These are phyloP conservation scores for Harpegnathos saltator DNA, from an alignment of 1,140 invertebrate genomes.

Conservation along the genomic window DNA sequence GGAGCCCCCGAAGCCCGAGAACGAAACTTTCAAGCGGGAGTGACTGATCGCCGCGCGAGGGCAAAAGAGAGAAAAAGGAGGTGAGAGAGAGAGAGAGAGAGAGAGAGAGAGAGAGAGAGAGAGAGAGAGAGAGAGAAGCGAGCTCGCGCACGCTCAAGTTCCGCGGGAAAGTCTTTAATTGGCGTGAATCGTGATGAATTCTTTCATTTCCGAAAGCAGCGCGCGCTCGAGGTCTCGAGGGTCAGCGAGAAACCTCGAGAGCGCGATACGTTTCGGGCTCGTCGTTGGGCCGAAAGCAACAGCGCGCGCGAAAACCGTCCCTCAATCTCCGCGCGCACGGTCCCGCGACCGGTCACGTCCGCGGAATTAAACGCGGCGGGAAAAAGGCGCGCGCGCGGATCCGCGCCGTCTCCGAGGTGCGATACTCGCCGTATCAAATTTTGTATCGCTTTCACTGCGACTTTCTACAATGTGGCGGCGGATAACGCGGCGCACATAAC, in stretches of 20 bases:
- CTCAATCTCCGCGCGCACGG: neutral
- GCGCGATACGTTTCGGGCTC: conserved; percentile 16
- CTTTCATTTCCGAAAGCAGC: conserved; percentile 34
- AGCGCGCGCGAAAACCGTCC: conserved; percentile 15
- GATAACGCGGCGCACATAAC: conserved; percentile 48
- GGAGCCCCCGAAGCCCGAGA: conserved; percentile 35
- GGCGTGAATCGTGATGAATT: conserved; percentile 36
- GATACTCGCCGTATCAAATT: conserved; percentile 54
- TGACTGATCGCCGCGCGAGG: neutral
- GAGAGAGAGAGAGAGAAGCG: neutral
- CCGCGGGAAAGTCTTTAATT: conserved; percentile 47
- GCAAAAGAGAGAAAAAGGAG: neutral
- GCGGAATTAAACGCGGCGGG: conserved; percentile 43
- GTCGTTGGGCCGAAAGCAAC: neutral
- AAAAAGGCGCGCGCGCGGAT: conserved; percentile 9
- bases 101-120: neutral
- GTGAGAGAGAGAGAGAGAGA: neutral
- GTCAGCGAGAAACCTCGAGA: conserved; percentile 4
- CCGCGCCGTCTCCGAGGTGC: neutral
- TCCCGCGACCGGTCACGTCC: conserved; percentile 30
- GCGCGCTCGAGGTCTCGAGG: neutral
- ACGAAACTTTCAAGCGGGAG: conserved; percentile 45
- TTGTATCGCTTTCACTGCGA: conserved; percentile 68
- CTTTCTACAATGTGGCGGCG: conserved; percentile 65
- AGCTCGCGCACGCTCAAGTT: neutral